Evolutionary conservation across 1,140 invertebrate genomes (phyloP).

Genomic region (Samia ricini): DNA sequence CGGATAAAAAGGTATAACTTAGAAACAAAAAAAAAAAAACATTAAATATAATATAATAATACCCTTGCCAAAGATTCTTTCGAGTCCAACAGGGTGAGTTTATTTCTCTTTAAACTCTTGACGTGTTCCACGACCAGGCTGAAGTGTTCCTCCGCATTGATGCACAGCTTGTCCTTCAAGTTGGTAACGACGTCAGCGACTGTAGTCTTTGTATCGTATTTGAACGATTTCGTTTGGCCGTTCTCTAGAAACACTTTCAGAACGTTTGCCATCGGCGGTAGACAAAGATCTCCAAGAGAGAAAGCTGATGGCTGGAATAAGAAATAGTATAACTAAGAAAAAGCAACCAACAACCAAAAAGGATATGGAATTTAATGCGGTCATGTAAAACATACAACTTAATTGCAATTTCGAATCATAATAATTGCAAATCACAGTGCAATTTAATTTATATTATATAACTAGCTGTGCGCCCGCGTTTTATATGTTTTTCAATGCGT

Average conservation of each 20-base stretch:
- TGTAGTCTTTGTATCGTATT: constrained; percentile 93
- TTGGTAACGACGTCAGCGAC: constrained; percentile 92
- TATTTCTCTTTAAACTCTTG: constrained; percentile 90
- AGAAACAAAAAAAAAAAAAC: too few species aligned
- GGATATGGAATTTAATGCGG: too few species aligned
- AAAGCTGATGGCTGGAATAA: constrained; percentile 84
- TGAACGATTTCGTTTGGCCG: constrained; percentile 97
- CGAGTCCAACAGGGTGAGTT: constrained; percentile 89
- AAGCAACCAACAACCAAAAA: too few species aligned
- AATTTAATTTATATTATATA: too few species aligned
- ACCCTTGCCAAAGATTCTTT: constrained; percentile 91
- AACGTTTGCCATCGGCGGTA: constrained; percentile 94
- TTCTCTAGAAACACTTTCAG: constrained; percentile 96
- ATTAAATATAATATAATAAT: constrained; percentile 41
- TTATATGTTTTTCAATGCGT: too few species aligned
- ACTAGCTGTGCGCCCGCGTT: too few species aligned
- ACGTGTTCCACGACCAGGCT: constrained; percentile 94
- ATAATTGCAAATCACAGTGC: too few species aligned
- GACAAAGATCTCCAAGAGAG: constrained; percentile 86
- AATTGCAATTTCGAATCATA: too few species aligned
- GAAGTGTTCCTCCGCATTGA: constrained; percentile 90
- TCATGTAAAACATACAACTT: too few species aligned
- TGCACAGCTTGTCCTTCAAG: constrained; percentile 90
- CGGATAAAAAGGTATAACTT: too few species aligned
- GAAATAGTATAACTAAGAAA: constrained; percentile 6